Base-by-base conservation (phyloP, 2,113 vertebrate species). In the Xiphophorus couchianus region DNA sequence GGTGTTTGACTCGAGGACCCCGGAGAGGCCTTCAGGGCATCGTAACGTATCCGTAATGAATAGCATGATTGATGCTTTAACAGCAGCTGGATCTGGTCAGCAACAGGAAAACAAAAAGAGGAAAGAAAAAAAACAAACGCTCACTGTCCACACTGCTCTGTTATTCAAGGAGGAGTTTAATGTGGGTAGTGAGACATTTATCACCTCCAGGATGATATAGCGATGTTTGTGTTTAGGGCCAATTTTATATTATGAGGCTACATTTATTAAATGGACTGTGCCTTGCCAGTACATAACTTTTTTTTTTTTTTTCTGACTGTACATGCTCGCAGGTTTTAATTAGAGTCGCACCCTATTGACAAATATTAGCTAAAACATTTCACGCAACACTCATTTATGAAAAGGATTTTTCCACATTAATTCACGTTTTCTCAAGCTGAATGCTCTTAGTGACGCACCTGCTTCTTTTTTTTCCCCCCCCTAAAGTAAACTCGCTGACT, bases 1-100 rank as follows among this genome's bases (percentile, higher is more conserved):
- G 67, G 73, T 83, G 54, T 74, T 74, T 80, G 77, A 88, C 81
- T 84, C 75, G 42, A 76, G 61, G 77, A 76, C 67, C 81, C 70
- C 48, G 33, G 31, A 83, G 70, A 73, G 70, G 82, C 22, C 81
- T 51, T 37, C 3, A 1, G 76, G 80, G 82, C 25, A 67, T 39
- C 35, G 37, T 54, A 74, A 78, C 58, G 31, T 6, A 76, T 64
- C 73, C 65, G 4, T 58, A 35, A 48, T 79, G 68, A 80, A 74
- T 54, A 69, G 13, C 70, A 83, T 73, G 30, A n/a, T 4, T 44
- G 39, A 81, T 66, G 44, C 15, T 3, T 27, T 44, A 60, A 69
- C 19, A 70, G 61, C 67, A 79, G 22, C 69, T 25, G 73, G n/a
- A 35, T 39, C 27, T 25, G 66, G 39, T 14, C 29, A 69, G 48